Conservation (phyloP, 2,797 vertebrate genomes). For the Hippopotamyrus pictus region DNA sequence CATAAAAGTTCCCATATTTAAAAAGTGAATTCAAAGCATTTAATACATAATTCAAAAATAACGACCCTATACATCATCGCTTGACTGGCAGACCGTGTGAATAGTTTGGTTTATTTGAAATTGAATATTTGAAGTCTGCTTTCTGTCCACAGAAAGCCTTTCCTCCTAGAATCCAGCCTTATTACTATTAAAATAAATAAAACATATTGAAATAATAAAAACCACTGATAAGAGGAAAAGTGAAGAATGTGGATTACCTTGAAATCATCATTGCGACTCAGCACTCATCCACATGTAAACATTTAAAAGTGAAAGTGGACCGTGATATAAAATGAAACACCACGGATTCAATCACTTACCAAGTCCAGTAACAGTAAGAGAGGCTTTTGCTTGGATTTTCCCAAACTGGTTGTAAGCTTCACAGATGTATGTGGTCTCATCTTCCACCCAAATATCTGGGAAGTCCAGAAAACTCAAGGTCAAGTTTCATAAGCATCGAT, state of each 20-base stretch:
- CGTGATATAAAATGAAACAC: neutral
- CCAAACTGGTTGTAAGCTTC: conserved; percentile 94
- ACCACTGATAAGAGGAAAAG: neutral
- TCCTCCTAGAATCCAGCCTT: neutral
- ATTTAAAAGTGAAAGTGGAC: neutral
- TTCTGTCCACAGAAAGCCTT: neutral
- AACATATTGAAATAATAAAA: neutral
- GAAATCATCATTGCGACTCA: neutral
- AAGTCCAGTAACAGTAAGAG: conserved; percentile 81
- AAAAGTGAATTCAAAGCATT: conserved; percentile 23
- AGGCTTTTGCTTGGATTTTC: conserved; percentile 69
- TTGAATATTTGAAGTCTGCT: conserved; percentile 11
- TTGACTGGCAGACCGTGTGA: conserved; percentile 5
- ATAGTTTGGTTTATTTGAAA: conserved; percentile 25
- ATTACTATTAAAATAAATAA: neutral
- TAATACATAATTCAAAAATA: conserved; percentile 19
- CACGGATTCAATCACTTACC: conserved; percentile 59
- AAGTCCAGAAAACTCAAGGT: conserved; percentile 22
- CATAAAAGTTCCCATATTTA: conserved; percentile 11
- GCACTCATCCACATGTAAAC: neutral
- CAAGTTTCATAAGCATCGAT: neutral
- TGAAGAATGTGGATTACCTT: neutral
- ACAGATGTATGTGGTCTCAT: conserved; percentile 81
- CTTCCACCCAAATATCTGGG: conserved; percentile 83
- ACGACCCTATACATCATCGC: neutral